Evolutionary conservation across 2,888 invertebrate species (phyloP).

Genomic region (Chymomyza procnemis): DNA sequence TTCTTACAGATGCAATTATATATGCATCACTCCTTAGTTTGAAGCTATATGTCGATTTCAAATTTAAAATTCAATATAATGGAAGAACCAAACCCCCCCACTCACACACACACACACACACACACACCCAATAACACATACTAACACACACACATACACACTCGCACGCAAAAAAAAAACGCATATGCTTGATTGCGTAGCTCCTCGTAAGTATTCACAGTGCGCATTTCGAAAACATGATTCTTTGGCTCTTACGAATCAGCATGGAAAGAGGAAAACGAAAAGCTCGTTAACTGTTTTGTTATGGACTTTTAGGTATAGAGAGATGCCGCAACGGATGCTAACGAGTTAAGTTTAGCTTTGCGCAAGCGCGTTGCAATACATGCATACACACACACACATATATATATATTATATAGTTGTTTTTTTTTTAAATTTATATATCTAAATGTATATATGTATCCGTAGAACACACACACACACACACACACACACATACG

Average conservation of each 20-base stretch:
- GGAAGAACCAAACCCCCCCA: too few relatives aligned
- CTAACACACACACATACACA: too few relatives aligned
- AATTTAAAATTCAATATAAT: too few relatives aligned
- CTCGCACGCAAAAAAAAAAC: too few relatives aligned
- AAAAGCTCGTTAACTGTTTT: slow-evolving; percentile 55
- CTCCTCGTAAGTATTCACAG: slow-evolving; percentile 9
- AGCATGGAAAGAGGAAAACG: slow-evolving; percentile 30
- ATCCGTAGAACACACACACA: slow-evolving; percentile 5
- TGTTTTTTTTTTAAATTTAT: too few relatives aligned
- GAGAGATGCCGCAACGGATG: slow-evolving; percentile 34
- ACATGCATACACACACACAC: slow-evolving; percentile 6
- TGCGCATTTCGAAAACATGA: slow-evolving; percentile 26
- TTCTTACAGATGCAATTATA: too few relatives aligned
- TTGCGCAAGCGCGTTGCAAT: slow-evolving; percentile 14
- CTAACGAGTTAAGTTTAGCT: slow-evolving; percentile 38
- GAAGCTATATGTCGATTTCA: too few relatives aligned
- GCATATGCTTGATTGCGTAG: slow-evolving; percentile 4
- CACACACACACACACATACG: not conserved
- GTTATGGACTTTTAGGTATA: slow-evolving; percentile 44
- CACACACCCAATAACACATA: too few relatives aligned
- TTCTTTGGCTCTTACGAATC: slow-evolving; percentile 36
- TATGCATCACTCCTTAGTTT: too few relatives aligned
- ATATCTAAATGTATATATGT: not conserved
- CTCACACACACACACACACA: too few relatives aligned
- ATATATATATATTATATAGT: not conserved